Base-by-base conservation (phyloP, 2,797 vertebrate species). In the Sebastolobus alascanus region DNA sequence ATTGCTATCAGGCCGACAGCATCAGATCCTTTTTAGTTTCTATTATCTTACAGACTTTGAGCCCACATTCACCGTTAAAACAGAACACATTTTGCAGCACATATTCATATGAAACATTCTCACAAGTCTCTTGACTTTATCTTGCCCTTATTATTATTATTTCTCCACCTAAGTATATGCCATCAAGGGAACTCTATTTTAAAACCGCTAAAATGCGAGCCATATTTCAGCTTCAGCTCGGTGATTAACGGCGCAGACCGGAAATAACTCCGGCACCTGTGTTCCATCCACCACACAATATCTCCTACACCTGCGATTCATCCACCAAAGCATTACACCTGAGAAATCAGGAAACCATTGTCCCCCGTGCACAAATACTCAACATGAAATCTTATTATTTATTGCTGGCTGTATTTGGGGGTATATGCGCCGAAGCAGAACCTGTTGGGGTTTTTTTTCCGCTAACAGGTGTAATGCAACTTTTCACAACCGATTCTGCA, bases 281-380 rank as follows among this genome's bases (percentile, higher is more conserved):
- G 84, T 85, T 92, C 83, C 88, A 90, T 91, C 87, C 82, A 90
- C 77, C 83, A 69, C 87, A 85, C 84, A 84, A 85, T 83, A 86
- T 85, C 77, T 78, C 75, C 84, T 91, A 87, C 95, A 96, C 95
- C 95, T 96, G 96, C 73, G 93, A 92, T 95, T 93, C 94, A 96
- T 96, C 95, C 94, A 93, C 84, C 81, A 87, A 84, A 84, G 84
- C 77, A 35, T 85, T 92, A 86, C 95, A 96, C 95, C 94, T 94
- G 95, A 94, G 94, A 93, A 91, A 91, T 94, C 89, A 89, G 88
- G 88, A 90, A 92, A 60, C 88, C 81, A 84, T 87, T 86, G 88
- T 93, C 90, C 92, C 93, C 54, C 9, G 88, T 91, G 90, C 89
- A 90, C 89, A 89, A 93, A 93, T 91, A 91, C 87, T 92, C 87